These are phyloP conservation scores for Anthopleura xanthogrammica DNA, from an alignment of 92 coral and sea anemone genomes.

Conservation along the genomic window DNA sequence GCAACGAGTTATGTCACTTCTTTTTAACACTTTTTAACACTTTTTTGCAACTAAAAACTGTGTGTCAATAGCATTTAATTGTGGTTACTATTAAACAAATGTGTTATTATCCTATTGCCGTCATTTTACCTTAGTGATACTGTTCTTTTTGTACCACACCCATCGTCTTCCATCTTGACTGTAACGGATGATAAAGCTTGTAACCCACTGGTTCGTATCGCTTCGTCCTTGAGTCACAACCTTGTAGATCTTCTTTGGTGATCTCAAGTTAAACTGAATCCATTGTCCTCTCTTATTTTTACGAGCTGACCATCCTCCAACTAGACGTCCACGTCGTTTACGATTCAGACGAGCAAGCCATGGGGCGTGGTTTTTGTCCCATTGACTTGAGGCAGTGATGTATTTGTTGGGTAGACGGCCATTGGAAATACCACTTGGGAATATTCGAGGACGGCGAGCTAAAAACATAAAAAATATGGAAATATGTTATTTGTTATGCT, in stretches of 20 bases:
- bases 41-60: too few species aligned
- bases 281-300: constrained; percentile 65
- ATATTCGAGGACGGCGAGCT: too few species aligned
- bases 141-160: constrained; percentile 22
- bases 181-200: constrained; percentile 53
- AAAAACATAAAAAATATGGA: not conserved
- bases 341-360: constrained; percentile 63
- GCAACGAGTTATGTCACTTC: too few species aligned
- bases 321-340: constrained; percentile 50
- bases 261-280: constrained; percentile 59
- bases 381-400: constrained; percentile 65
- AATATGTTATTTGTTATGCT: too few species aligned
- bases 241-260: constrained; percentile 48
- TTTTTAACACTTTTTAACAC: too few species aligned
- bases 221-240: constrained; percentile 68
- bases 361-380: constrained; percentile 69
- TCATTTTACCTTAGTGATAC: too few species aligned
- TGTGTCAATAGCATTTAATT: too few species aligned
- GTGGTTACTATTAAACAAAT: constrained; percentile 23
- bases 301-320: constrained; percentile 76
- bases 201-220: constrained; percentile 71
- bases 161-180: constrained; percentile 72
- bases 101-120: not conserved
- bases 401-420: constrained; percentile 60
- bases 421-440: constrained; percentile 16